Evolutionary conservation across 2,888 invertebrate genomes (phyloP).

Genomic region (Temnothorax rugatulus): DNA sequence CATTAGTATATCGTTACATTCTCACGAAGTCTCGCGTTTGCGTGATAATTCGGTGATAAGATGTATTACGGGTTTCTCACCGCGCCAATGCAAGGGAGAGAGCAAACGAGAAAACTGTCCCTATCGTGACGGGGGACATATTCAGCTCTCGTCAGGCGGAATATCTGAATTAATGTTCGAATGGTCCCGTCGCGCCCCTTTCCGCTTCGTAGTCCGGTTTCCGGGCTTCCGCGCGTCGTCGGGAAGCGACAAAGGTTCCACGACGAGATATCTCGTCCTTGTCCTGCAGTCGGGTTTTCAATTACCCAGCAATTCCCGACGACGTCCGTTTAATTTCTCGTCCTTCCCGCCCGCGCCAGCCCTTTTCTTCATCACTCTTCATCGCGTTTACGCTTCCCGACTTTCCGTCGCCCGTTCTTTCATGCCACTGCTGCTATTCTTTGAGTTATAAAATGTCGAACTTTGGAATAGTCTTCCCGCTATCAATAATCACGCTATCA

Average conservation of each 20-base stretch:
- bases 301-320: constrained; percentile 82
- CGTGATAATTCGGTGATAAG: not conserved
- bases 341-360: constrained; percentile 41
- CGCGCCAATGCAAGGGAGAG: not conserved
- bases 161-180: constrained; percentile 75
- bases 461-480: not conserved
- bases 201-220: constrained; percentile 71
- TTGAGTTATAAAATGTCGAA: constrained; percentile 9
- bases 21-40: not conserved
- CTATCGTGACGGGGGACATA: constrained; percentile 60
- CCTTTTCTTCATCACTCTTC: constrained; percentile 44
- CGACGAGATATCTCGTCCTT: constrained; percentile 74
- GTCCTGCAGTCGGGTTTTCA: constrained; percentile 79
- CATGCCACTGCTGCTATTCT: not conserved
- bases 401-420: not conserved
- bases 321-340: constrained; percentile 79
- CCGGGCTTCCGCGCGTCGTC: constrained; percentile 67
- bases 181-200: constrained; percentile 57
- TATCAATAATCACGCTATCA: not conserved
- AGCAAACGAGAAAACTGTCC: constrained; percentile 21
- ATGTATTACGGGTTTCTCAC: not conserved
- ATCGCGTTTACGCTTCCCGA: constrained; percentile 21
- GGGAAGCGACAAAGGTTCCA: constrained; percentile 76
- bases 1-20: not conserved
- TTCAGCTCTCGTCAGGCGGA: constrained; percentile 66